Base-by-base conservation (phyloP, 2,797 vertebrate species). In the Pantherophis alleghaniensis region DNA sequence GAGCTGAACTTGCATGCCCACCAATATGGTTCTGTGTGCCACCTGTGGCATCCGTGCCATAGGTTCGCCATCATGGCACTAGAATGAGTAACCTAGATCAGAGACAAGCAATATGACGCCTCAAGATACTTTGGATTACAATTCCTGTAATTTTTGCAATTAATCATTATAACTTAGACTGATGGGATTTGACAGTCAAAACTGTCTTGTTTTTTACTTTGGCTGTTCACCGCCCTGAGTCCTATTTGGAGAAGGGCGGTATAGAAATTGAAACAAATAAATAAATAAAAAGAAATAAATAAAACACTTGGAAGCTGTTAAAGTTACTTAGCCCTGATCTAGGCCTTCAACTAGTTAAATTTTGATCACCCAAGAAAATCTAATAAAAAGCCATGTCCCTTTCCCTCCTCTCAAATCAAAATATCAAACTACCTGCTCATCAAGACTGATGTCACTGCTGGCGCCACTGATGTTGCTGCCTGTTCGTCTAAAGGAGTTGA, bases 391-490 rank as follows among this genome's bases (percentile, higher is more conserved):
- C 5, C 37, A 10, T 13, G 2, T 18, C 59, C n/a, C 5, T 28
- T 26, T n/a, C 6, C 10, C 2, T 13, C 0, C 0, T 60, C 60
- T 89, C 53, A 32, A 56, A 55, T 20, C 47, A 87, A 94, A 96
- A 97, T 51, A 16, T 26, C 18, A 0, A 87, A 91, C 97, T 93
- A 99, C 99, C 91, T 99, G 99, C 66, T 99, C 99, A 0, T 99
- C 99, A 91, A 98, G 98, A 96, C 98, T 98, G 94, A 98, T 98
- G 95, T 99, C 99, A 20, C 98, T 98, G 98, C 99, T 99, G 97
- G 99, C 96, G 28, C 98, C 99, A 0, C 99, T 99, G 93, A 98
- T 97, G 86, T 99, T 99, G 96, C 99, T 99, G 96, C 98, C 99
- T 1, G 99, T 99, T 94, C 99, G 98, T 96, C 99, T 99, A 97